Base-by-base conservation (phyloP, 2,888 invertebrate genomes). In the Eristalinus sepulchralis region DNA sequence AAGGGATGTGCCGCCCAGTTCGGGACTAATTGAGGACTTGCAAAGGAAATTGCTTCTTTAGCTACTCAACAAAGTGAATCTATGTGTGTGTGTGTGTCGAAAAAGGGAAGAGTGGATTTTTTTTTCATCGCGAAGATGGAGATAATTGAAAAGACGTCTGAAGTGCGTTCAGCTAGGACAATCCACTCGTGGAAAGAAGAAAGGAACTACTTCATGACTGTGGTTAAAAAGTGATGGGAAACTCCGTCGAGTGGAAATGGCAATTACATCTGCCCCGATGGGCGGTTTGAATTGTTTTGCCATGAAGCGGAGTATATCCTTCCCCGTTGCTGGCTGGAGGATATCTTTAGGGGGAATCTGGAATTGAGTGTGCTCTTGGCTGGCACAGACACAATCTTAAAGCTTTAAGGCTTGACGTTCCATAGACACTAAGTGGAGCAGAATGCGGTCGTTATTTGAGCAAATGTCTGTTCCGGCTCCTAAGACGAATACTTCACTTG, bases 11-110 rank as follows among this genome's bases (percentile, higher is more conserved):
- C 27, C 27, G 27, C 27, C 27, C 36, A 39, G 27, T 39, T 9
- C 11, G 36, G 57, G 57, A 63, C 70, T 70, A 70, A 71, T 39
- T 78, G 57, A 71, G 33, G 57, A 64, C 53, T 31, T 17, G 20
- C 24, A 34, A 20, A 17, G 57, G 57, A 57, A 13, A 57, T 57
- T 24, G 57, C 24, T 27, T 57, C 22, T 57, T 57, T 22, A 13
- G 57, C 22, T 11, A 10, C 11, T 8, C 10, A 27, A 27, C 27
- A 27, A 27, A 27, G 27, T 27, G 27, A 3, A 5, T 27, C 27
- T 27, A 9, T 22, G 39, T 39, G n/a, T 39, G 39, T 39, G n/a
- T 39, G 2, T 39, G 39, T 39, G 13, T 11, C 3, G 39, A n/a
- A 39, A 13, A 13, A n/a, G n/a, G 39, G n/a, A n/a, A 13, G n/a